Base-by-base conservation (phyloP, 1,140 invertebrate genomes). In the Parasteatoda tepidariorum region DNA sequence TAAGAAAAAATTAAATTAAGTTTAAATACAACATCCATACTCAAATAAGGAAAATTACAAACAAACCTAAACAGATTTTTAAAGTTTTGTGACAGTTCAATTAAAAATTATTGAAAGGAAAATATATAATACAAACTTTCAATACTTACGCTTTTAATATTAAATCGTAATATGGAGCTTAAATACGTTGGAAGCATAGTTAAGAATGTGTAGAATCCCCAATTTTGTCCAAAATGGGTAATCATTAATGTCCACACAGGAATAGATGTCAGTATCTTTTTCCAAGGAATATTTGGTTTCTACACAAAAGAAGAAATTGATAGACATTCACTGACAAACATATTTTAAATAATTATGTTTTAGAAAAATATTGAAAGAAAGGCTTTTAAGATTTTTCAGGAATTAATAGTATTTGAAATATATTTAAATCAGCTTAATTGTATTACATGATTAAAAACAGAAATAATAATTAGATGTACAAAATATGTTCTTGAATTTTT, bases 201-300 rank as follows among this genome's bases (percentile, higher is more conserved):
- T 71, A 98, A 92, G 68, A 98, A 93, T 11, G 95, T 97, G 90
- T 98, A 98, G 90, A 97, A 97, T 0, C 96, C 95, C 90, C 97
- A 98, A 71, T 98, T 96, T 83, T 95, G 96, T 79, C 94, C 93
- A 48, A 93, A 95, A 88, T 98, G 96, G 0, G 95, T 95, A 33
- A 97, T 89, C 74, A 98, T 92, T 87, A 98, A 96, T 3, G 96
- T 95, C 95, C 96, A 97, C 2, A 98, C 96, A 0, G 96, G 94
- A 1, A 91, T 87, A 0, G 96, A 97, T 0, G 92, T 93, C 6
- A 98, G 88, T 84, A 98, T 91, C n/a, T 90, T 86, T 55, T 89
- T 90, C 96, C 96, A 98, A 0, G 96, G 96, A 86, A 86, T 79
- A 13, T 48, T 30, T 6, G 31, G 30, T 15, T 33, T 41, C 64